These are phyloP conservation scores for Dendrolimus houi DNA, from an alignment of 2,888 invertebrate genomes.

Conservation along the genomic window DNA sequence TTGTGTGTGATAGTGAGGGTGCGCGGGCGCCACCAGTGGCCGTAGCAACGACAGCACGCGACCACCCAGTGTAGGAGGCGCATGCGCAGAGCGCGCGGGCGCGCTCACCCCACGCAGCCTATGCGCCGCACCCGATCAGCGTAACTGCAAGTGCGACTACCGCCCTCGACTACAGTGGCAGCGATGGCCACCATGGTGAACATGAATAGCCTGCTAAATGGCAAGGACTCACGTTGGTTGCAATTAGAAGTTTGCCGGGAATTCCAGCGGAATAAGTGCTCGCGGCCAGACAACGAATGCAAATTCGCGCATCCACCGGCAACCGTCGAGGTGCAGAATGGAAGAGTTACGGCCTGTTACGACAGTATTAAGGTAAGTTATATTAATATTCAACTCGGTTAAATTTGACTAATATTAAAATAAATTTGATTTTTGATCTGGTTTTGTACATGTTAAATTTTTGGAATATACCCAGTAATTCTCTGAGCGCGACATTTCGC, in stretches of 20 bases:
- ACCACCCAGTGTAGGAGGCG: constrained; percentile 47
- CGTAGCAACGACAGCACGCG: constrained; percentile 24
- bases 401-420: no score
- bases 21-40: constrained; percentile 37
- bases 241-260: constrained; percentile 99
- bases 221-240: constrained; percentile 99
- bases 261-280: constrained; percentile 99
- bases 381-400: no score
- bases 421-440: no score
- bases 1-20: constrained; percentile 55
- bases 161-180: constrained; percentile 47
- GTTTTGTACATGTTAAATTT: no score
- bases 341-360: constrained; percentile 99
- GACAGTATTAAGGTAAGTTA: constrained; percentile 99
- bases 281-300: constrained; percentile 99
- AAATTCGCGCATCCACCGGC: constrained; percentile 99
- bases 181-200: constrained; percentile 93
- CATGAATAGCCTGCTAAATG: constrained; percentile 97
- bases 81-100: constrained; percentile 60
- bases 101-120: constrained; percentile 62
- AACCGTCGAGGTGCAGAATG: constrained; percentile 99
- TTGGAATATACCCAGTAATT: constrained; percentile 3
- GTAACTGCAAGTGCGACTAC: constrained; percentile 59
- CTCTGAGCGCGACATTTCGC: constrained; percentile 59
- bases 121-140: constrained; percentile 69